These are phyloP conservation scores for Xenops minutus DNA, from an alignment of 2,797 vertebrate genomes.

Conservation along the genomic window DNA sequence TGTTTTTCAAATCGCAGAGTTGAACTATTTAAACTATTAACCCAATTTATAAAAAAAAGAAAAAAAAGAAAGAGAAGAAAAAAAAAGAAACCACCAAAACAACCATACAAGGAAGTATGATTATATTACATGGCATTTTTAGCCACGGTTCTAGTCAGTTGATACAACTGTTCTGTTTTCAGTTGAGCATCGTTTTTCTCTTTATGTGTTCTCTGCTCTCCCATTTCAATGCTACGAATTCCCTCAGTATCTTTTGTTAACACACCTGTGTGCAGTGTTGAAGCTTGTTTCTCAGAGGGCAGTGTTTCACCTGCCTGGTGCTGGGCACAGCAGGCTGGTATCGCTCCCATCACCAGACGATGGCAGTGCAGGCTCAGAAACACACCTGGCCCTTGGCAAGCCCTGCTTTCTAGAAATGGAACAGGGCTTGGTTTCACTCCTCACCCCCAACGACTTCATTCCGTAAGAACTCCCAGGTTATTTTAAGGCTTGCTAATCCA, in stretches of 20 bases:
- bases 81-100: accelerated
- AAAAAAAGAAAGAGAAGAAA: not conserved
- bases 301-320: accelerated
- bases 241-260: not conserved
- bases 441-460: not conserved
- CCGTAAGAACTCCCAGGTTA: not conserved
- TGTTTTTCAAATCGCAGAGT: not conserved
- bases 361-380: slow-evolving; percentile 75
- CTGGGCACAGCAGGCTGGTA: not conserved
- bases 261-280: accelerated
- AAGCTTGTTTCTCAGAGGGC: not conserved
- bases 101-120: accelerated
- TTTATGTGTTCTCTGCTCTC: not conserved
- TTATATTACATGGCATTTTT: not conserved
- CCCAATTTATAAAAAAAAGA: too few relatives aligned
- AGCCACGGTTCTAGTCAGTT: not conserved
- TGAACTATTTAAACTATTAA: not conserved
- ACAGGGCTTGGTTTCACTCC: not conserved
- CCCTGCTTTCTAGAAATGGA: accelerated
- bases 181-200: not conserved
- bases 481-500: not conserved
- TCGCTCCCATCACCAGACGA: slow-evolving; percentile 69
- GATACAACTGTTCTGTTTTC: not conserved
- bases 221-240: accelerated
- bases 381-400: accelerated